Conservation (phyloP, 2,113 vertebrate genomes). For the Cranoglanis bouderius region DNA sequence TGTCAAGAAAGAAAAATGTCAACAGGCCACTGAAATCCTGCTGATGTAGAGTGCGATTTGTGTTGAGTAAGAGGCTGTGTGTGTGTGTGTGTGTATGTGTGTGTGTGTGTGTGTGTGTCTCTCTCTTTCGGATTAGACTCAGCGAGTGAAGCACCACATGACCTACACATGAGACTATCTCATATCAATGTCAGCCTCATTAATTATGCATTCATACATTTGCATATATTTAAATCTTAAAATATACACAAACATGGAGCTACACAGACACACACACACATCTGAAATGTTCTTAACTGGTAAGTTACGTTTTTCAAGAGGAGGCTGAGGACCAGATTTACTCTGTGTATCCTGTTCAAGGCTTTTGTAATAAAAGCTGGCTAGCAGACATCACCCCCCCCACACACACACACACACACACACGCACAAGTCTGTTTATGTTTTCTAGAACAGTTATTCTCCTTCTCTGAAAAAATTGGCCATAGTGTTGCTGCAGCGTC, state of each 20-base stretch:
- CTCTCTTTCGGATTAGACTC: background rate
- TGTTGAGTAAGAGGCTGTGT: background rate
- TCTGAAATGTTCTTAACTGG: background rate
- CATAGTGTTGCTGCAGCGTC: background rate
- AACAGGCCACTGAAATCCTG: background rate
- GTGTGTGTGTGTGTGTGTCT: constrained; percentile 1
- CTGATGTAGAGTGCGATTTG: background rate
- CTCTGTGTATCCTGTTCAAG: background rate
- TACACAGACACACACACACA: background rate
- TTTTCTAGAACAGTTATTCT: background rate
- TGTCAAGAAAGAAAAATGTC: background rate
- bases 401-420: background rate
- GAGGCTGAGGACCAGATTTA: background rate
- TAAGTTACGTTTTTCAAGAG: constrained; percentile 16
- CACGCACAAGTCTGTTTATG: background rate
- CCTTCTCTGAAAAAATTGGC: background rate
- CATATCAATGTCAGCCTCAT: background rate
- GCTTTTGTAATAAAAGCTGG: constrained; percentile 27
- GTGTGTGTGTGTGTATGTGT: constrained; percentile 18
- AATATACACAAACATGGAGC: too few relatives aligned
- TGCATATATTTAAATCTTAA: background rate
- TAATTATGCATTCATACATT: constrained; percentile 13
- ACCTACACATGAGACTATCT: background rate
- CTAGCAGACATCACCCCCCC: too few relatives aligned
- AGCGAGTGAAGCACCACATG: background rate